A percentile compares a stretch with the other conserved stretches of the same genome.
phyloP scores from a whole-genome alignment of 2,113 vertebrate species.

The Festucalex cinctus region DNA sequence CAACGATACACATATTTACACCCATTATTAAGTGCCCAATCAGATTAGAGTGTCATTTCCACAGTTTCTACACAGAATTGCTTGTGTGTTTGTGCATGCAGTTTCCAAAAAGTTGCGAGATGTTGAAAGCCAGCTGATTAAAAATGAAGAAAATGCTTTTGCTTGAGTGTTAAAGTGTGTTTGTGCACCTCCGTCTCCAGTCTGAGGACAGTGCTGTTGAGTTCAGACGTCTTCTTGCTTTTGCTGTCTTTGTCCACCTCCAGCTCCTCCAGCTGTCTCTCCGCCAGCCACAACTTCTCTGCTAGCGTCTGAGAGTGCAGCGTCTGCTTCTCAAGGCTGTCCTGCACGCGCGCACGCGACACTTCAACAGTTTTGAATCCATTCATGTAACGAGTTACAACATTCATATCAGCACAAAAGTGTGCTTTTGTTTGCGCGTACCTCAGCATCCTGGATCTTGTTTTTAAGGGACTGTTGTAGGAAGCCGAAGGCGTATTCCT shows the following conservation, averaged over 20 bases:
- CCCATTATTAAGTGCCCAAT: too few relatives aligned
- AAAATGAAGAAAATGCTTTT: background rate
- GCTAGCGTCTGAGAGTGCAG: conserved; percentile 55
- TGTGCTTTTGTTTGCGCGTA: conserved; percentile 10
- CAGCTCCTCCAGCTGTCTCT: conserved; percentile 69
- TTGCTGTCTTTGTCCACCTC: conserved; percentile 53
- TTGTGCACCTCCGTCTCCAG: conserved; percentile 70
- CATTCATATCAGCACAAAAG: background rate
- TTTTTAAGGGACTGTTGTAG: conserved; percentile 75
- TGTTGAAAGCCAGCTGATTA: too few relatives aligned
- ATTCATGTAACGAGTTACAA: background rate
- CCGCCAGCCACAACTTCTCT: conserved; percentile 74
- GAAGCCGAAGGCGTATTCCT: conserved; percentile 77
- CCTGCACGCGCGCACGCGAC: conserved; percentile 46
- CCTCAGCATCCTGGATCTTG: conserved; percentile 74
- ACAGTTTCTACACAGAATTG: too few relatives aligned
- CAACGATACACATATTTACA: too few relatives aligned
- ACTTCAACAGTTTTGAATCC: background rate
- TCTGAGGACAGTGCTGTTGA: conserved; percentile 49
- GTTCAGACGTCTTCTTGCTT: conserved; percentile 61
- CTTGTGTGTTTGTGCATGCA: too few relatives aligned
- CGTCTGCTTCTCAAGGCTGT: conserved; percentile 71
- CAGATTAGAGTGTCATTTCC: too few relatives aligned
- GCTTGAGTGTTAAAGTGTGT: background rate
- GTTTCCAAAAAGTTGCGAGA: too few relatives aligned